These are phyloP conservation scores for Margarornis squamiger DNA, from an alignment of 2,797 vertebrate species.

Conservation along the genomic window DNA sequence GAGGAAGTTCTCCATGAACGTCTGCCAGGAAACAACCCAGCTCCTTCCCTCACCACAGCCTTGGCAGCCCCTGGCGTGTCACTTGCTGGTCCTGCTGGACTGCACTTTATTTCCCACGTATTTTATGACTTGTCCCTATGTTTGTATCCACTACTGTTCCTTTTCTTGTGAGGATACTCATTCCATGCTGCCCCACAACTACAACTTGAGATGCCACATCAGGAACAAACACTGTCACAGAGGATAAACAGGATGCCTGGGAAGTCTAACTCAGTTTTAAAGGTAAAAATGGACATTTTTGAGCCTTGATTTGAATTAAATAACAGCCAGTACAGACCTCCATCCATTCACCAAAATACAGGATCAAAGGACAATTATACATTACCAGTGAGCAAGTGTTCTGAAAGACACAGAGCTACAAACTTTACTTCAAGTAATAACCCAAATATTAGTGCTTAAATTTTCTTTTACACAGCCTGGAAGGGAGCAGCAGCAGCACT, in stretches of 20 bases:
- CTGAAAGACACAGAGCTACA: background rate
- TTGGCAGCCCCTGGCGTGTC: background rate
- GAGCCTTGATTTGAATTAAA: background rate
- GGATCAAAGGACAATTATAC: background rate
- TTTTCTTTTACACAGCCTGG: background rate
- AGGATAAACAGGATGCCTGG: background rate
- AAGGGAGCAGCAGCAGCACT: background rate
- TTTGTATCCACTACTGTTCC: background rate
- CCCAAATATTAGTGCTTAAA: background rate
- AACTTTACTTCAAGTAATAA: background rate
- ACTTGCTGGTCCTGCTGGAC: background rate
- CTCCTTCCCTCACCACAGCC: background rate
- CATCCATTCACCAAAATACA: background rate
- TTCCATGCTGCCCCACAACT: background rate
- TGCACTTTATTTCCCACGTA: background rate
- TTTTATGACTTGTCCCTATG: background rate
- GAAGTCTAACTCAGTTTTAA: background rate
- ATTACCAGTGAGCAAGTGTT: background rate
- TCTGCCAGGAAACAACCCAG: background rate
- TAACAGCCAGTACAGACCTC: background rate
- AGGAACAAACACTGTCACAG: background rate
- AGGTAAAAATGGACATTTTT: background rate
- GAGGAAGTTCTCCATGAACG: background rate
- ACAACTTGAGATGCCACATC: background rate
- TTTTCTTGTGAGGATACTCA: background rate